Conservation (phyloP, 2,113 vertebrate genomes). For the Catharus bicknelli region DNA sequence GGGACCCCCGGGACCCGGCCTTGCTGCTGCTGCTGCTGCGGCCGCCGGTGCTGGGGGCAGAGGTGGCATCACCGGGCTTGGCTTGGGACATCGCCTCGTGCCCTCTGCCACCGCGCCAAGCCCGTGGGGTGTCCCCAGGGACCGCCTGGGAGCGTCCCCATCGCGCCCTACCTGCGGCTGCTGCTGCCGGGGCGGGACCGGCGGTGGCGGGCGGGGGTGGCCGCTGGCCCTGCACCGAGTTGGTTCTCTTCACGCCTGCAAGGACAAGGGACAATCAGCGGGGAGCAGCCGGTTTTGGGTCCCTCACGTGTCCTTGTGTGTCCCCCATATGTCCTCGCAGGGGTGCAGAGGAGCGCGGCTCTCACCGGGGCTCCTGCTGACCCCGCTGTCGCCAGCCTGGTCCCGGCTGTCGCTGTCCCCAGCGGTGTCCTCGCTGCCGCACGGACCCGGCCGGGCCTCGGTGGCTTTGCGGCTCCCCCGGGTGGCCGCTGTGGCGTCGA, state of each 20-base stretch:
- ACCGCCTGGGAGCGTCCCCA: not conserved
- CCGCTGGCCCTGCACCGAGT: slow-evolving; percentile 68
- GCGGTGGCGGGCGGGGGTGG: not conserved
- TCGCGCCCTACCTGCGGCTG: not conserved
- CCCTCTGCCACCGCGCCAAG: too few species aligned
- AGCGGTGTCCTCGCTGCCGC: not conserved
- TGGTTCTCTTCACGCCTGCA: slow-evolving; percentile 71
- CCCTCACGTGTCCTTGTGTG: too few species aligned
- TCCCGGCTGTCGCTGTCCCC: slow-evolving; percentile 46
- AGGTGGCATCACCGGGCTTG: not conserved
- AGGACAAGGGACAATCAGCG: not conserved
- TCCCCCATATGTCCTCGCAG: not conserved
- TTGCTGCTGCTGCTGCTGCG: slow-evolving; percentile 20
- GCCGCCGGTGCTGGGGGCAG: slow-evolving; percentile 4
- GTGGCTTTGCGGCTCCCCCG: slow-evolving; percentile 59
- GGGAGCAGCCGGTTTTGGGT: accelerated
- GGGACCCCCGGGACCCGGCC: not conserved
- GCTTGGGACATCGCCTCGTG: too few species aligned
- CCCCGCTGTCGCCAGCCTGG: not conserved
- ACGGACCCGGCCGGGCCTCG: slow-evolving; percentile 43
- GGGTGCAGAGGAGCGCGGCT: accelerated
- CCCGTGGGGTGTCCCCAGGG: accelerated
- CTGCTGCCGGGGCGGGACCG: not conserved
- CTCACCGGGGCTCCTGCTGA: slow-evolving; percentile 73
- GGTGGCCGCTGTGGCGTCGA: not conserved